These are phyloP conservation scores for Nansenia antarctica DNA, from an alignment of 2,113 vertebrate genomes.

Conservation along the genomic window DNA sequence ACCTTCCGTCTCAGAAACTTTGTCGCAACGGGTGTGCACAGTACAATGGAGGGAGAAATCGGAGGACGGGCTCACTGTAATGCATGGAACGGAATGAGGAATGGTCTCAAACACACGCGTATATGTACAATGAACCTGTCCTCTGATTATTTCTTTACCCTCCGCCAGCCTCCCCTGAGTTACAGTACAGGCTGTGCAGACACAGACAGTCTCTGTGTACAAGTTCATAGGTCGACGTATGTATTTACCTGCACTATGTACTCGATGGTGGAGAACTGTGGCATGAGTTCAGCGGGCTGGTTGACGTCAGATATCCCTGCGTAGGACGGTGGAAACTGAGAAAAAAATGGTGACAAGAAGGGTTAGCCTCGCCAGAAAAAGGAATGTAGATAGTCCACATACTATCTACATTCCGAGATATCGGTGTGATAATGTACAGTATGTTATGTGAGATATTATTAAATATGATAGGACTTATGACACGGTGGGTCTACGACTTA, in stretches of 20 bases:
- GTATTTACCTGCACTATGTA: conserved; percentile 93
- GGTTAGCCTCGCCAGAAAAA: conserved; percentile 11
- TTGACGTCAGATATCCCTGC: conserved; percentile 94
- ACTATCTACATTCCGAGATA: not conserved
- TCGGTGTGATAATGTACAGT: not conserved
- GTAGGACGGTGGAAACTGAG: conserved; percentile 93
- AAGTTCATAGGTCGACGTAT: conserved; percentile 20
- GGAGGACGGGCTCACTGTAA: too few relatives aligned
- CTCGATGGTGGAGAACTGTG: conserved; percentile 97
- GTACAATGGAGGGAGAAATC: too few relatives aligned
- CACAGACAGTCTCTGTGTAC: conserved; percentile 11
- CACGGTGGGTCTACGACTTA: conserved; percentile 71
- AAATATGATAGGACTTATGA: too few relatives aligned
- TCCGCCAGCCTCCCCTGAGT: too few relatives aligned
- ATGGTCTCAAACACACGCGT: too few relatives aligned
- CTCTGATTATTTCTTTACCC: too few relatives aligned
- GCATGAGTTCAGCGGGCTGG: conserved; percentile 96
- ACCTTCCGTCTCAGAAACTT: too few relatives aligned
- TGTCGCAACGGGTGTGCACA: too few relatives aligned
- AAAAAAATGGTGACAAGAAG: conserved; percentile 39
- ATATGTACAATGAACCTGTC: too few relatives aligned
- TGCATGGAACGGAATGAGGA: too few relatives aligned
- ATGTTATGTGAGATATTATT: not conserved
- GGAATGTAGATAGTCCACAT: conserved; percentile 14
- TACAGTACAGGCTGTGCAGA: conserved; percentile 18